Evolutionary conservation across 2,113 vertebrate genomes (phyloP).

Genomic region (Rhynchomys soricoides): DNA sequence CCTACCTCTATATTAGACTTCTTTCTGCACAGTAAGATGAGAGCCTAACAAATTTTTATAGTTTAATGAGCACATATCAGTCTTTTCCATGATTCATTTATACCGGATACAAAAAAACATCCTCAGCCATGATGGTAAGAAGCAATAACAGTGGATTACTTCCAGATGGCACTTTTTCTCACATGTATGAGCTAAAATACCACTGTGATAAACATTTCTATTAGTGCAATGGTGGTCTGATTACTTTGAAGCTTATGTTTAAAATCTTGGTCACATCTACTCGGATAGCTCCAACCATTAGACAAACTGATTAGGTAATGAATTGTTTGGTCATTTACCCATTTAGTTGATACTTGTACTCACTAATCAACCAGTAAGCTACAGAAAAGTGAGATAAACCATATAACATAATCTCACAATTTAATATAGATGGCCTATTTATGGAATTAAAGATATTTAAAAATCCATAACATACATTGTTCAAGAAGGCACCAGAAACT

Average conservation of each 20-base stretch:
- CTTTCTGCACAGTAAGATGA: constrained; percentile 80
- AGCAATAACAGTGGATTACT: constrained; percentile 85
- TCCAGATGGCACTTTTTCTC: constrained; percentile 86
- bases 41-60: constrained; percentile 84
- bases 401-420: accelerated
- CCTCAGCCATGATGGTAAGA: constrained; percentile 83
- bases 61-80: constrained; percentile 84
- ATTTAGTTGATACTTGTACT: background rate
- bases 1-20: constrained; percentile 85
- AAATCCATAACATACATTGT: background rate
- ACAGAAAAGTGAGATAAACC: background rate
- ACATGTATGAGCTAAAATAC: constrained; percentile 80
- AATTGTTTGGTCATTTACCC: constrained; percentile 33
- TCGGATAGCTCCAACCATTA: background rate
- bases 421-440: background rate
- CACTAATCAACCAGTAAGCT: background rate
- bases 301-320: background rate
- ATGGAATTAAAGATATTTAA: background rate
- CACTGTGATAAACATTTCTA: constrained; percentile 54
- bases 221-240: background rate
- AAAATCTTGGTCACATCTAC: background rate
- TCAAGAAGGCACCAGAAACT: background rate
- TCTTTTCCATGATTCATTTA: constrained; percentile 85
- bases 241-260: background rate
- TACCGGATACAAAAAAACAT: constrained; percentile 81